Evolutionary conservation across 2,888 invertebrate species (phyloP).

Genomic region (Drosophila anceps): DNA sequence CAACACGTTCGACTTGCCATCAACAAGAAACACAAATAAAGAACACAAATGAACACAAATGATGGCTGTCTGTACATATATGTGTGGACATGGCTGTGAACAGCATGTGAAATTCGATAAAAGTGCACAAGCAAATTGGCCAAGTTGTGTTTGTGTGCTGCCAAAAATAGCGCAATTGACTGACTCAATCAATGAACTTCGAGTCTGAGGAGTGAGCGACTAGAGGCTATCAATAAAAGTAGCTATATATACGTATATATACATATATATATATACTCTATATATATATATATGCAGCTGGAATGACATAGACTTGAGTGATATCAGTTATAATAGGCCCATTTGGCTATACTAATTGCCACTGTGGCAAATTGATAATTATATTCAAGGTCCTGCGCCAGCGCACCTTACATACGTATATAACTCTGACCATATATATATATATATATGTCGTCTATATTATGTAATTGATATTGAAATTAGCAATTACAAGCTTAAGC

Average conservation of each 20-base stretch:
- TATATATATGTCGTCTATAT: not conserved
- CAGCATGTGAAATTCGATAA: constrained; percentile 9
- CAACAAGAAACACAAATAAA: not conserved
- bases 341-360: constrained; percentile 53
- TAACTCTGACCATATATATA: not conserved
- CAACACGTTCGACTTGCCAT: not conserved
- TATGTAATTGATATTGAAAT: constrained; percentile 70
- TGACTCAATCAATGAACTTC: constrained; percentile 51
- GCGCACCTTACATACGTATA: not conserved
- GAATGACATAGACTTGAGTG: constrained; percentile 37
- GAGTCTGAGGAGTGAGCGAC: not conserved
- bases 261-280: not conserved
- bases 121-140: constrained; percentile 4
- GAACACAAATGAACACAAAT: not conserved
- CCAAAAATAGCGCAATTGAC: constrained; percentile 51
- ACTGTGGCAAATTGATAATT: constrained; percentile 49
- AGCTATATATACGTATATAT: not conserved
- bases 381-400: constrained; percentile 55
- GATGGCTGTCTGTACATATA: not conserved
- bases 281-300: not conserved
- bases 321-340: constrained; percentile 46
- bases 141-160: not conserved
- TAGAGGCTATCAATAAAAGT: constrained; percentile 1
- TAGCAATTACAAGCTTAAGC: constrained; percentile 49
- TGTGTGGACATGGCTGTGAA: not conserved